phyloP scores from a whole-genome alignment of 2,113 vertebrate species.

The Irena cyanogastra region DNA sequence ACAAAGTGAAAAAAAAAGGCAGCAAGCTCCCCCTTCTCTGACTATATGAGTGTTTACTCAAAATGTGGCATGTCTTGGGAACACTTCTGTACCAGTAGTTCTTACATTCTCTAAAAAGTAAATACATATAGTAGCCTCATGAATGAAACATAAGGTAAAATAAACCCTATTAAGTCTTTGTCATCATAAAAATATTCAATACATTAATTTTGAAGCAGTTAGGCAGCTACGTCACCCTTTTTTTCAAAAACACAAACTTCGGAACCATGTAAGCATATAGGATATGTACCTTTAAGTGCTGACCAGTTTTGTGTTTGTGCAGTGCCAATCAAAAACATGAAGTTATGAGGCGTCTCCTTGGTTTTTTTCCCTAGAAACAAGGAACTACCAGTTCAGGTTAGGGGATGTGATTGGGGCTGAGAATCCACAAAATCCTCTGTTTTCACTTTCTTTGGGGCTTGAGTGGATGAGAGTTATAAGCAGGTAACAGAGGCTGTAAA shows the following conservation, averaged over 20 bases:
- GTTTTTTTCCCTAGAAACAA: background rate
- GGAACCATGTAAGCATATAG: fast-evolving
- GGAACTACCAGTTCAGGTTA: background rate
- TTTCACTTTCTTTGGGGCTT: background rate
- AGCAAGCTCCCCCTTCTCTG: background rate
- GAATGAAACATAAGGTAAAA: background rate
- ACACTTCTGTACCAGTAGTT: background rate
- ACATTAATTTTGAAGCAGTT: background rate
- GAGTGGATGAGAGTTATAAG: background rate
- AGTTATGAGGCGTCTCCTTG: background rate
- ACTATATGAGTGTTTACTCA: background rate
- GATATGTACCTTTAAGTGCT: background rate
- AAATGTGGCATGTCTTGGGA: background rate
- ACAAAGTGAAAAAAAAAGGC: background rate
- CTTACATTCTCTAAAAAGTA: background rate
- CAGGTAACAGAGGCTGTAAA: background rate
- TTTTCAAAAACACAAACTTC: background rate
- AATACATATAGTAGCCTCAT: background rate
- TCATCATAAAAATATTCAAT: background rate
- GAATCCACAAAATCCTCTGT: background rate
- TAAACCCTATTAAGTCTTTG: background rate
- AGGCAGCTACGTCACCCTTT: background rate
- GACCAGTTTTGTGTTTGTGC: background rate
- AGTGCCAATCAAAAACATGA: background rate
- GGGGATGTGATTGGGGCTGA: background rate